Base-by-base conservation (phyloP, 1,140 invertebrate species). In the Conus betulinus region DNA sequence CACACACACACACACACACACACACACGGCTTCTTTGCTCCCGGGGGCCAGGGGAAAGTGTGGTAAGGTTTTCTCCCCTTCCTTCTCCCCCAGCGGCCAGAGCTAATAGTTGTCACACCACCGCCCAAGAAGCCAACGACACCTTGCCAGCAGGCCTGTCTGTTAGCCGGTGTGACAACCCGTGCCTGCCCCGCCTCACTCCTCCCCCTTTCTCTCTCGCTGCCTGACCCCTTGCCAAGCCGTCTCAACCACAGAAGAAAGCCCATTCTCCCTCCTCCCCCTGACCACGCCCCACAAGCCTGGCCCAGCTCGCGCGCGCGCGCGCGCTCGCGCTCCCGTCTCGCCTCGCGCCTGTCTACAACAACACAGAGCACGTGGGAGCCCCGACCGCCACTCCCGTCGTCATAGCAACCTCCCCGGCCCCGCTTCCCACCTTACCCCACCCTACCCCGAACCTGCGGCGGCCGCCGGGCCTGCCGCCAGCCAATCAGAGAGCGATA, bases 351-450 rank as follows among this genome's bases (percentile, higher is more conserved):
- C 74, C 17, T 23, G 52, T 11, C 78, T 23, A 51, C 25, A 79
- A 39, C 78, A 39, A 81, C 52, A 7, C 57, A 39, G n/a, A n/a
- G 82, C 71, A 85, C 82, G 83, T 79, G 55, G 67, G 25, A n/a
- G 17, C 27, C 27, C 20, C 27, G 53, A 25, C 3, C 23, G 67
- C 55, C n/a, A 67, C 83, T 82, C 76, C 11, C 27, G 53, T 74
- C 71, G 74, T 25, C 52, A 87, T 87, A 78, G 89, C 87, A 89
- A 89, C 87, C 83, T 23, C 52, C 63, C 81, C 25, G 52, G 83
- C 89, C 71, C 87, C 81, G 82, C 63, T 74, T 55, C 39, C 82
- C 86, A 27, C 79, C 63, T 55, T 57, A 84, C 79, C 57, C 25
- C 52, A 25, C 27, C 81, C n/a, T 79, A 57, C 57, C 87, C 25